Conservation (phyloP, 2,113 vertebrate species). For the Hippoglossus stenolepis region DNA sequence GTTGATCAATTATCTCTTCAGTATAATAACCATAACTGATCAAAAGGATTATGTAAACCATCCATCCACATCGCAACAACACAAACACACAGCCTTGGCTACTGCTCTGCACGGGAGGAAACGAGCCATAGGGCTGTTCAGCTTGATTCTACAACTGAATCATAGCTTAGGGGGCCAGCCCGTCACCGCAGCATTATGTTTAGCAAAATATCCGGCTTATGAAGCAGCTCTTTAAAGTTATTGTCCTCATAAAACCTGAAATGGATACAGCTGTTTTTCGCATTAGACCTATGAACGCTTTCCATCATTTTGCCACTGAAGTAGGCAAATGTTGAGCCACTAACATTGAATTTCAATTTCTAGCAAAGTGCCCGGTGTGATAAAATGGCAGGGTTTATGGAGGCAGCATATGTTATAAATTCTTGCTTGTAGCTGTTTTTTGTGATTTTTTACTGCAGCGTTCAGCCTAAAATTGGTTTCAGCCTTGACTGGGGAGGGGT, state of each 20-base stretch:
- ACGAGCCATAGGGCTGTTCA: neutral
- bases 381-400: neutral
- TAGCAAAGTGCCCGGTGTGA: neutral
- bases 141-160: neutral
- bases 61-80: neutral
- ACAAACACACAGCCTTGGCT: no score
- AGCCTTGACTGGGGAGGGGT: neutral
- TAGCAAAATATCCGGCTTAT: constrained; percentile 18
- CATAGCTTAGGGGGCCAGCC: constrained; percentile 7
- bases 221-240: constrained; percentile 28
- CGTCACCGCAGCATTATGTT: constrained; percentile 10
- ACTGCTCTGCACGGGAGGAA: neutral
- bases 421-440: no score
- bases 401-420: neutral
- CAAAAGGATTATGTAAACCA: neutral
- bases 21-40: neutral
- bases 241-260: constrained; percentile 31
- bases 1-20: neutral
- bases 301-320: neutral
- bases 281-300: neutral
- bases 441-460: neutral
- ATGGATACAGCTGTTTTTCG: constrained; percentile 29
- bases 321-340: neutral
- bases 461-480: neutral
- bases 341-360: neutral